Evolutionary conservation across 2,113 vertebrate genomes (phyloP).

Genomic region (Scytalopus superciliaris): DNA sequence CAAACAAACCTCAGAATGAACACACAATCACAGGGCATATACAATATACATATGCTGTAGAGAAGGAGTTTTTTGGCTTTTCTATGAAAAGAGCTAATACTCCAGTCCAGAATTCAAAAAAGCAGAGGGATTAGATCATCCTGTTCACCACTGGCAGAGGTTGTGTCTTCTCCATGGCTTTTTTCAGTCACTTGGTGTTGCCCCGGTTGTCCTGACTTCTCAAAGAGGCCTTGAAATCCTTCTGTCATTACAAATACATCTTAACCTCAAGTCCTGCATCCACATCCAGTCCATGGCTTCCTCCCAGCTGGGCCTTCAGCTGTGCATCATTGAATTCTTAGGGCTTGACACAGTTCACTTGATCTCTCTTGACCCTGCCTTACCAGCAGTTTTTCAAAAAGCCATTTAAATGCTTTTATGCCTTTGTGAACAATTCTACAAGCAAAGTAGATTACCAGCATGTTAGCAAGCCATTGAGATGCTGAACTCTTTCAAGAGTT

Average conservation of each 20-base stretch:
- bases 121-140: not conserved
- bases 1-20: not conserved
- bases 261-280: not conserved
- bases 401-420: not conserved
- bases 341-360: not conserved
- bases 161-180: not conserved
- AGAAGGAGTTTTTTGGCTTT: not conserved
- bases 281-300: not conserved
- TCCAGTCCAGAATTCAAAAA: not conserved
- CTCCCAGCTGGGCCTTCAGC: not conserved
- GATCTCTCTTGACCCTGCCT: not conserved
- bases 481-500: not conserved
- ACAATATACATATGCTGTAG: not conserved
- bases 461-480: not conserved
- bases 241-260: not conserved
- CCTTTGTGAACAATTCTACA: not conserved
- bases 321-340: not conserved
- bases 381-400: not conserved
- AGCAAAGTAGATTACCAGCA: not conserved
- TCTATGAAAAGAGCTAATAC: not conserved
- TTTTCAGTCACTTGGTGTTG: not conserved
- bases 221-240: not conserved
- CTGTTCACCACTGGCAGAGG: not conserved
- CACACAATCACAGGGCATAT: not conserved
- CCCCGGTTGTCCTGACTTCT: not conserved